Conservation (phyloP, 2,888 invertebrate genomes). For the Plemyria rubiginata region DNA sequence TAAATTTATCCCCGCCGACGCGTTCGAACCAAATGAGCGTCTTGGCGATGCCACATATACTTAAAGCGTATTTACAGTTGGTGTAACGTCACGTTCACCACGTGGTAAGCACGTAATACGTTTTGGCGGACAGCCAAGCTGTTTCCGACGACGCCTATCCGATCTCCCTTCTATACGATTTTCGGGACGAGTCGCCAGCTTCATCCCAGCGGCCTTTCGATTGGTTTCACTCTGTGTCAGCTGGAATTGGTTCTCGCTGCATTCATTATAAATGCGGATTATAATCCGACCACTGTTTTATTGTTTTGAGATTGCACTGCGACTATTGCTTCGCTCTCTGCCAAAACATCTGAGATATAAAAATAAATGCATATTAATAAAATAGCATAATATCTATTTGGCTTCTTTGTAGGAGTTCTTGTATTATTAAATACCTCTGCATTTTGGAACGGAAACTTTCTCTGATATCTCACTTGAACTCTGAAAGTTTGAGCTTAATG, state of each 20-base stretch:
- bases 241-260: slow-evolving; percentile 37
- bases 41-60: slow-evolving; percentile 37
- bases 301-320: slow-evolving; percentile 28
- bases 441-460: slow-evolving; percentile 38
- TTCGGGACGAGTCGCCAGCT: slow-evolving; percentile 48
- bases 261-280: slow-evolving; percentile 36
- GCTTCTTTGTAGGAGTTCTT: slow-evolving; percentile 1
- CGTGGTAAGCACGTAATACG: slow-evolving; percentile 53
- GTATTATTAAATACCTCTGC: slow-evolving; percentile 33
- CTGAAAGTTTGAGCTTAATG: slow-evolving; percentile 38
- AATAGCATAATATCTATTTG: too few species aligned
- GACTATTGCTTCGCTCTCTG: not conserved
- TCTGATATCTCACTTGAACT: slow-evolving; percentile 33
- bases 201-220: slow-evolving; percentile 49
- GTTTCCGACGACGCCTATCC: slow-evolving; percentile 47
- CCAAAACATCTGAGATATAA: not conserved
- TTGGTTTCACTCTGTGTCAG: slow-evolving; percentile 55
- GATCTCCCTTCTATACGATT: slow-evolving; percentile 57
- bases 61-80: slow-evolving; percentile 44
- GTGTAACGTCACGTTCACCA: slow-evolving; percentile 48
- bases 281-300: slow-evolving; percentile 26
- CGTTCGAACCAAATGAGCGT: slow-evolving; percentile 35
- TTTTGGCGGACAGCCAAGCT: slow-evolving; percentile 55
- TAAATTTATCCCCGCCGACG: slow-evolving; percentile 22
- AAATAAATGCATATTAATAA: slow-evolving; percentile 1